phyloP scores from a whole-genome alignment of 2,888 invertebrate genomes.

The Panorpa germanica region DNA sequence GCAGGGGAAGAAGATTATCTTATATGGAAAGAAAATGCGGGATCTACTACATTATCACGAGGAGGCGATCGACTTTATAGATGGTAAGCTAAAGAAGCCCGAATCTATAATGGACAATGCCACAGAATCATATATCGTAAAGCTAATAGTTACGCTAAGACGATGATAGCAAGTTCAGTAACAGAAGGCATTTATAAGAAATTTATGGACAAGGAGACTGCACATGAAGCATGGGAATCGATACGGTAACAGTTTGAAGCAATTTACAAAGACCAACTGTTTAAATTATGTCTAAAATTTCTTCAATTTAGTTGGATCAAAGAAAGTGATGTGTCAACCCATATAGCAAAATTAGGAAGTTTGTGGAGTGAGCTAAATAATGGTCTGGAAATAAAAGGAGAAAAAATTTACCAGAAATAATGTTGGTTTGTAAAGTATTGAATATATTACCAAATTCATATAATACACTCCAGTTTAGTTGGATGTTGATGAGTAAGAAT shows the following conservation, averaged over 20 bases:
- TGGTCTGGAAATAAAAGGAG: slow-evolving; percentile 14
- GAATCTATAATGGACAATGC: too few species aligned
- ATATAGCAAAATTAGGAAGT: slow-evolving; percentile 15
- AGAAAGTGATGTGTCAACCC: slow-evolving; percentile 16
- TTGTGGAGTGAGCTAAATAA: slow-evolving; percentile 16
- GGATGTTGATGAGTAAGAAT: slow-evolving; percentile 16
- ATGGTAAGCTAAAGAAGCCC: too few species aligned
- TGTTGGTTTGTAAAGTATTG: slow-evolving; percentile 15
- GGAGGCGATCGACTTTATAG: too few species aligned
- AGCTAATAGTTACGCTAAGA: slow-evolving; percentile 19
- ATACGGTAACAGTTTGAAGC: slow-evolving; percentile 16
- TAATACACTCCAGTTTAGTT: slow-evolving; percentile 14
- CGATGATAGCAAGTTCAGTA: slow-evolving; percentile 17
- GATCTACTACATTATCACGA: too few species aligned
- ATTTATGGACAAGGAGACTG: slow-evolving; percentile 18
- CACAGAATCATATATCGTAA: slow-evolving; percentile 14
- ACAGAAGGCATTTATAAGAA: slow-evolving; percentile 18
- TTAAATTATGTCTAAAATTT: slow-evolving; percentile 17
- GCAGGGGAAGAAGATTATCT: too few species aligned
- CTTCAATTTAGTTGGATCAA: slow-evolving; percentile 17
- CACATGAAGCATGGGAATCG: slow-evolving; percentile 17
- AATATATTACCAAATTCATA: slow-evolving; percentile 13
- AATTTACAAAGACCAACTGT: slow-evolving; percentile 17
- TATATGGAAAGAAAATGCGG: too few species aligned
- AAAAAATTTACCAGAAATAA: slow-evolving; percentile 14